Evolutionary conservation across 2,888 invertebrate genomes (phyloP).

Genomic region (Suillia variegata): DNA sequence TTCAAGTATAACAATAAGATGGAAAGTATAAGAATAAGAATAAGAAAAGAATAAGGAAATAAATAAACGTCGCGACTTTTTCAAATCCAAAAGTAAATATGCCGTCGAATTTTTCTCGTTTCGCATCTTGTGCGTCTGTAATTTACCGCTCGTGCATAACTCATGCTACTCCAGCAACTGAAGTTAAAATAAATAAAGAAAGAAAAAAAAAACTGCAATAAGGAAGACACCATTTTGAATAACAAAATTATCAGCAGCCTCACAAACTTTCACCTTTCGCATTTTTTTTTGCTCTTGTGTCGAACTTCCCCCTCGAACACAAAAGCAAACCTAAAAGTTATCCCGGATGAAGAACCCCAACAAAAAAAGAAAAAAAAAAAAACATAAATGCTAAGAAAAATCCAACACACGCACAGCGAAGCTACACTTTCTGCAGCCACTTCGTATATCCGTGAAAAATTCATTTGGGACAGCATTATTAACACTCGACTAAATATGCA

Average conservation of each 20-base stretch:
- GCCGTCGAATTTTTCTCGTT: neutral
- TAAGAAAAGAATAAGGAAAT: slow-evolving; percentile 53
- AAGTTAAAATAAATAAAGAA: neutral
- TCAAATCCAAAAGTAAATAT: neutral
- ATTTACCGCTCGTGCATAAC: slow-evolving; percentile 36
- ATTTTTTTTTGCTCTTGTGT: slow-evolving; percentile 9
- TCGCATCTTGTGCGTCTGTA: no score
- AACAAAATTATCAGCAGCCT: slow-evolving; percentile 56
- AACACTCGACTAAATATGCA: slow-evolving; percentile 62
- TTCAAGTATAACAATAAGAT: slow-evolving; percentile 42
- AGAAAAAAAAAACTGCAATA: slow-evolving; percentile 3
- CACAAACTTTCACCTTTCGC: slow-evolving; percentile 34
- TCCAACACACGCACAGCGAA: slow-evolving; percentile 48
- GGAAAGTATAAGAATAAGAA: slow-evolving; percentile 36
- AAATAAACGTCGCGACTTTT: slow-evolving; percentile 57
- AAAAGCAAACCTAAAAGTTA: neutral
- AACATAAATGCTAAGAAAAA: slow-evolving; percentile 12
- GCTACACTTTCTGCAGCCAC: slow-evolving; percentile 42
- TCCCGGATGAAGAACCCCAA: neutral
- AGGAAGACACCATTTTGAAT: slow-evolving; percentile 52
- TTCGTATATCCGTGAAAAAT: slow-evolving; percentile 27
- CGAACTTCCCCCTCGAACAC: neutral
- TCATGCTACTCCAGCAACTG: slow-evolving; percentile 12
- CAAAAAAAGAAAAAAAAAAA: slow-evolving; percentile 2
- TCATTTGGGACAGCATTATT: slow-evolving; percentile 56